Conservation (phyloP, 1,140 invertebrate species). For the Notospermus geniculatus region DNA sequence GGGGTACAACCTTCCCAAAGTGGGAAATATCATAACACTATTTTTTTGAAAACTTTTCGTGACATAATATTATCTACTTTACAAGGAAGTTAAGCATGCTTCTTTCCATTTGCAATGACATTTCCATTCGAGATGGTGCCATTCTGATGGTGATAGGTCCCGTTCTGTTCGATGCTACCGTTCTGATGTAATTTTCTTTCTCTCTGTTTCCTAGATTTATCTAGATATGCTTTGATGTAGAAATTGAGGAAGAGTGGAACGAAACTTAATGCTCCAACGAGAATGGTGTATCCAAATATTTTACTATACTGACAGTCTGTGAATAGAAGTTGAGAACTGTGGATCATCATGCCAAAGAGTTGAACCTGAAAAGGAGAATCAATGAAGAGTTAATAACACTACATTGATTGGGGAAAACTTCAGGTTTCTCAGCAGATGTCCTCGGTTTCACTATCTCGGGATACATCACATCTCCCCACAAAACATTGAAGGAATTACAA, state of each 20-base stretch:
- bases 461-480: neutral
- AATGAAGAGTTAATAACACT: conserved; percentile 2
- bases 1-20: no score
- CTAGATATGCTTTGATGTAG: conserved; percentile 77
- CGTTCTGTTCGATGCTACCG: no score
- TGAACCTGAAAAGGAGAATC: conserved; percentile 60
- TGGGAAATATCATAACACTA: no score
- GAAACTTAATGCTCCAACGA: conserved; percentile 87
- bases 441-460: neutral
- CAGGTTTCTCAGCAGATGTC: no score
- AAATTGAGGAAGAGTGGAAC: conserved; percentile 90
- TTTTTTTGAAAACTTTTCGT: no score
- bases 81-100: no score
- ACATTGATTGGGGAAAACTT: neutral
- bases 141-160: no score
- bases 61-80: no score
- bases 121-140: no score
- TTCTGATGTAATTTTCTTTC: neutral
- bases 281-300: conserved; percentile 91
- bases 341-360: conserved; percentile 82
- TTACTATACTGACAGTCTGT: conserved; percentile 89
- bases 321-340: conserved; percentile 87
- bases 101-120: no score
- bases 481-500: neutral
- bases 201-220: conserved; percentile 13